Evolutionary conservation across 1,140 invertebrate species (phyloP).

Genomic region (Aradophagus sp.): DNA sequence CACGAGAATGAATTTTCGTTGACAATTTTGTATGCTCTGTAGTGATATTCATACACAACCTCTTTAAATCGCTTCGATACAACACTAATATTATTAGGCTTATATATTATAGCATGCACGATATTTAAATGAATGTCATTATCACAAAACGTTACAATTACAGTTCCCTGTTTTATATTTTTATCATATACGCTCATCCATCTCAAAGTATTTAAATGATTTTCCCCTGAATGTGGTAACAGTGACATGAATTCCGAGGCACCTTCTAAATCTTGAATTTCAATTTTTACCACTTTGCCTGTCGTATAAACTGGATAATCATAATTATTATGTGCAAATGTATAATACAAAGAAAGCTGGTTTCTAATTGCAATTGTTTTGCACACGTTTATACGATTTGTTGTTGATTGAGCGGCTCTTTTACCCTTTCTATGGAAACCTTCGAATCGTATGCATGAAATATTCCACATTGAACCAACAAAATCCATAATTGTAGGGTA

Average conservation of each 20-base stretch:
- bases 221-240: neutral
- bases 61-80: constrained; percentile 2
- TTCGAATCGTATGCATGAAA: constrained; percentile 25
- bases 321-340: neutral
- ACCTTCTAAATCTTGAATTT: constrained; percentile 5
- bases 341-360: constrained; percentile 6
- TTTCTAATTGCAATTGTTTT: constrained; percentile 25
- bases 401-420: constrained; percentile 2
- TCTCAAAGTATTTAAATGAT: constrained; percentile 11
- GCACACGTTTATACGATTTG: constrained; percentile 21
- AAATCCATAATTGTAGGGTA: constrained; percentile 18
- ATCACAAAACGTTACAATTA: constrained; percentile 16
- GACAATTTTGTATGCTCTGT: constrained; percentile 11
- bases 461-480: constrained; percentile 27
- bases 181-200: constrained; percentile 14
- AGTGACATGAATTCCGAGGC: constrained; percentile 4
- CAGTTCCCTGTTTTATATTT: constrained; percentile 2
- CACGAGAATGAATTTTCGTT: constrained; percentile 11
- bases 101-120: constrained; percentile 3
- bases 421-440: constrained; percentile 10
- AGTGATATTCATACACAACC: constrained; percentile 16
- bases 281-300: neutral
- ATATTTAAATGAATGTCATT: constrained; percentile 12
- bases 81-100: constrained; percentile 12
- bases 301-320: neutral